Conservation (phyloP, 1,140 invertebrate species). For the Diuraphis noxia region DNA sequence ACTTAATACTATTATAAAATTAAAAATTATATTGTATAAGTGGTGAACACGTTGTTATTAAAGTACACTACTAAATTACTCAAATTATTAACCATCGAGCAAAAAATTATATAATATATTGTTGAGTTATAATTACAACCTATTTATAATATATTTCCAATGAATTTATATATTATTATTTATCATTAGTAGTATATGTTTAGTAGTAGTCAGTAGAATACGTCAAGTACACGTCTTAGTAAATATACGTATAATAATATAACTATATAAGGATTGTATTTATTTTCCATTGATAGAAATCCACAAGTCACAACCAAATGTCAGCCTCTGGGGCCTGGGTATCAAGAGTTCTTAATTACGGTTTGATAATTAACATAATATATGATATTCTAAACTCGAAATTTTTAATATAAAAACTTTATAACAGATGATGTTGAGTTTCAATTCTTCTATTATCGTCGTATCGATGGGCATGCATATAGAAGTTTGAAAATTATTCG, state of each 20-base stretch:
- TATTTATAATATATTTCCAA: background rate
- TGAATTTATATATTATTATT: background rate
- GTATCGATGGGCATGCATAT: too few relatives aligned
- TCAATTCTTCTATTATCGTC: too few relatives aligned
- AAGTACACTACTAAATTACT: background rate
- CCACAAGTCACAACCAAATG: background rate
- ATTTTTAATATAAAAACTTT: too few relatives aligned
- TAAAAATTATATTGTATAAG: background rate
- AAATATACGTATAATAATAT: background rate
- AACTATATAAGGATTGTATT: background rate
- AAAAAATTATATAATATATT: background rate
- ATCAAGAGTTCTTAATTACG: background rate
- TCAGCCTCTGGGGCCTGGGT: background rate
- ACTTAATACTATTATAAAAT: background rate
- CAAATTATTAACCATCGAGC: background rate
- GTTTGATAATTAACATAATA: too few relatives aligned
- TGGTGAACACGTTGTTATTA: background rate
- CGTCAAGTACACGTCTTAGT: background rate
- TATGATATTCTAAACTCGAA: too few relatives aligned
- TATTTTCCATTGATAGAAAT: background rate
- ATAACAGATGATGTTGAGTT: too few relatives aligned
- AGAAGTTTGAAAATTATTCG: background rate
- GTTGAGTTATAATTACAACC: background rate
- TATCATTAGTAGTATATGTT: too few relatives aligned
- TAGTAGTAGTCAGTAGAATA: too few relatives aligned